These are phyloP conservation scores for Sepiola atlantica DNA, from an alignment of 2,888 invertebrate genomes.

Conservation along the genomic window DNA sequence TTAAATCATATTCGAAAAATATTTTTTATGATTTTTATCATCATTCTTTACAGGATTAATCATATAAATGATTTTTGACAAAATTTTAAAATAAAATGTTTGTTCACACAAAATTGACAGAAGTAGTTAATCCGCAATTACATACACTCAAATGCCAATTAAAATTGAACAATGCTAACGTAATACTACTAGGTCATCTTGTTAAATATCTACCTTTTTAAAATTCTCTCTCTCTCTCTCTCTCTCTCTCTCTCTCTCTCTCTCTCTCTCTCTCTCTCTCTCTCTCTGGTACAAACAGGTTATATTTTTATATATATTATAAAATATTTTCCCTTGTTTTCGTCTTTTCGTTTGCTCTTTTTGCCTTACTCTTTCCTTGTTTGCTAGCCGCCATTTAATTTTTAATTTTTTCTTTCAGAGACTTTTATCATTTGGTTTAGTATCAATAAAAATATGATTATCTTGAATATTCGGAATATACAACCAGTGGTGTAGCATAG, in stretches of 20 bases:
- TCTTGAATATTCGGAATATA: not conserved
- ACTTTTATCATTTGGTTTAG: not conserved
- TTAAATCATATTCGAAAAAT: no score
- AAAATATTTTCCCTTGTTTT: not conserved
- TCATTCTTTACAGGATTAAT: no score
- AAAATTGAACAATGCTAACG: no score
- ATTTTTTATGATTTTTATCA: no score
- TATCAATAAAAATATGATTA: not conserved
- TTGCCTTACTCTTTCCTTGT: not conserved
- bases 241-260: not conserved
- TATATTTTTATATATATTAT: not conserved
- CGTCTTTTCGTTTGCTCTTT: not conserved
- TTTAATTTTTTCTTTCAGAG: not conserved
- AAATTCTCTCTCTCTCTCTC: not conserved
- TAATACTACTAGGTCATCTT: slow-evolving; percentile 32
- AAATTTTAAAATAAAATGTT: no score
- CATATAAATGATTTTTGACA: no score
- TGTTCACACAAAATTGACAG: no score
- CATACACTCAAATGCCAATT: no score
- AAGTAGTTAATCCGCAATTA: no score
- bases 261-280: not conserved
- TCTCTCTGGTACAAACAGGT: not conserved
- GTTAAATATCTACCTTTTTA: not conserved
- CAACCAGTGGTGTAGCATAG: not conserved
- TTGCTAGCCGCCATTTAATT: not conserved